Evolutionary conservation across 2,113 vertebrate species (phyloP), one percentile per base, ranked within the genome.

Genomic region (Gasterosteus nipponicus): DNA sequence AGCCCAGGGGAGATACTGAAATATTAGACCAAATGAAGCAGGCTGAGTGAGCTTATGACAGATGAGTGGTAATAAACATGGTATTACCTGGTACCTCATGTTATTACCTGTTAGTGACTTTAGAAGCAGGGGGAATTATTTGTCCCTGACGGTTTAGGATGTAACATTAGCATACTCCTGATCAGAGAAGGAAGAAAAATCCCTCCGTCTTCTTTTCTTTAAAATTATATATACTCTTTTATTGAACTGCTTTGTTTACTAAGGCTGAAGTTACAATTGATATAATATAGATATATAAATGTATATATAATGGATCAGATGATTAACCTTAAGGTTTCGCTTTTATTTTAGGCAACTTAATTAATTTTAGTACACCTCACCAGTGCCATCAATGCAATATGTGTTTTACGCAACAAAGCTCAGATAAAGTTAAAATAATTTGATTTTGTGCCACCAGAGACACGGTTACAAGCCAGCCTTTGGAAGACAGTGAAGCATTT

Each of bases 11-110:
- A 84, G 35, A 80, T 81, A 74, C 81, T 80, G 79, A 86, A 86
- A 89, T 87, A 89, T 87, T 83, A 78, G 83, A 86, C 79, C 83
- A 88, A 83, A 89, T 87, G 75, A 89, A 83, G 83, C 80, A 74
- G 85, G 66, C 82, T 73, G 65, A 71, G 69, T 31, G 77, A 84
- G 81, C 57, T 75, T 73, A 80, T 76, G 66, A 72, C 78, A 89
- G 66, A 83, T 78, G 75, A 81, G 83, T 69, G 58, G 33, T 65
- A 62, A 63, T 70, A 68, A 80, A 78, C 41, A 71, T 61, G 61
- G 74, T 60, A 46, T 47, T 42, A 35, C 51, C 71, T 63, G 12
- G 62, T 67, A 22, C 63, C 72, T 81, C 62, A 42, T 19, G 35
- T 38, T 38, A 38, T 38, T 38, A 33, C 8, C 73, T 54, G 56